phyloP scores from a whole-genome alignment of 1,140 invertebrate genomes.

The Akabosia matsudoensis region DNA sequence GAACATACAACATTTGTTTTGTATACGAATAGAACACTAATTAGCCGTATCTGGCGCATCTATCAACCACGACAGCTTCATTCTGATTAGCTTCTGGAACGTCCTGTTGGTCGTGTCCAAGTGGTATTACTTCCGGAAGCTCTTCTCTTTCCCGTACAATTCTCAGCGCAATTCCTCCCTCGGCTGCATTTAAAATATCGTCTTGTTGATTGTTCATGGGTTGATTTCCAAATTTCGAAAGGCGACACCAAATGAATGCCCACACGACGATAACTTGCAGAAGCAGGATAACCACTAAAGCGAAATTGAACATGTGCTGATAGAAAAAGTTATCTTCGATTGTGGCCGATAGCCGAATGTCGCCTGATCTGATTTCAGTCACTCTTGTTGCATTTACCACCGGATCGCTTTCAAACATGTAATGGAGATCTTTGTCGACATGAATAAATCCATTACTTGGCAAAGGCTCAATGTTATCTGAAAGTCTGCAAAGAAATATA shows the following conservation, averaged over 20 bases:
- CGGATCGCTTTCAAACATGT: slow-evolving; percentile 1
- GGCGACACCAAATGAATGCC: slow-evolving; percentile 12
- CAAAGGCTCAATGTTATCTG: neutral
- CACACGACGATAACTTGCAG: slow-evolving; percentile 3
- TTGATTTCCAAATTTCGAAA: neutral
- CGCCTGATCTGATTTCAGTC: neutral
- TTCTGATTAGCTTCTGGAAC: no score
- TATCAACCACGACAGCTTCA: neutral
- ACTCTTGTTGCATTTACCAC: neutral
- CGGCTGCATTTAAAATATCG: no score
- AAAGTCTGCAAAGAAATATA: neutral
- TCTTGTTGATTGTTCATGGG: neutral
- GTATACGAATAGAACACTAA: no score
- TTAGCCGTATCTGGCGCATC: neutral
- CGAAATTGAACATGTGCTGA: slow-evolving; percentile 20
- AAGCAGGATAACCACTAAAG: neutral
- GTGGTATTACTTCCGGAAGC: neutral
- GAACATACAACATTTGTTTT: no score
- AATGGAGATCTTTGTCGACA: slow-evolving; percentile 8
- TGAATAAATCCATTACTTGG: neutral
- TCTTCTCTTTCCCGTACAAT: neutral
- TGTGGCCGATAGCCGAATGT: neutral
- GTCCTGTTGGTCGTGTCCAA: neutral
- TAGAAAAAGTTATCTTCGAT: slow-evolving; percentile 19
- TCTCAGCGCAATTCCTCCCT: neutral